phyloP scores from a whole-genome alignment of 2,797 vertebrate genomes.

The Falco berigora region DNA sequence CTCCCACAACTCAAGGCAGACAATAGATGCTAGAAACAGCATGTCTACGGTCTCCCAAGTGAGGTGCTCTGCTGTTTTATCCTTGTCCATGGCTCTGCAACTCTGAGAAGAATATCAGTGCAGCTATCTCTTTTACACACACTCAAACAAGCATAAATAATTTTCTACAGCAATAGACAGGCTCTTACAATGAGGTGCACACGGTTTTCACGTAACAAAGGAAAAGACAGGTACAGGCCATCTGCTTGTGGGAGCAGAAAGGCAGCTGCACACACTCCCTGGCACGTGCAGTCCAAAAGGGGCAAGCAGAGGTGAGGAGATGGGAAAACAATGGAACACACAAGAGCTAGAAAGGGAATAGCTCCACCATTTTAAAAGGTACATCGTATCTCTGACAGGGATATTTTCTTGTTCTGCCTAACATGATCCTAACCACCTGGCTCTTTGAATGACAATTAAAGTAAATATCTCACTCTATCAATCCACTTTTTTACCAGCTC shows the following conservation, averaged over 20 bases:
- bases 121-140: not conserved
- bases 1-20: not conserved
- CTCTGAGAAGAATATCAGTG: not conserved
- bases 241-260: not conserved
- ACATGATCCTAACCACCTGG: not conserved
- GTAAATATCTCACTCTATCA: not conserved
- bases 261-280: not conserved
- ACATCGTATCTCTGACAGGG: not conserved
- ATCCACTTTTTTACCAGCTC: not conserved
- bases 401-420: not conserved
- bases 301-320: not conserved
- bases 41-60: not conserved
- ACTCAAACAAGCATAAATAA: not conserved
- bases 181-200: not conserved
- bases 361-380: not conserved
- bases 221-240: not conserved
- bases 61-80: not conserved
- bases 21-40: not conserved
- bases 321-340: not conserved
- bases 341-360: not conserved
- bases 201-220: not conserved
- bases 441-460: not conserved
- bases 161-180: not conserved
- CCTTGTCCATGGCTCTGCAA: not conserved
- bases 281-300: rapidly evolving